Evolutionary conservation across 2,797 vertebrate genomes (phyloP).

Genomic region (Spondyliosoma cantharus): DNA sequence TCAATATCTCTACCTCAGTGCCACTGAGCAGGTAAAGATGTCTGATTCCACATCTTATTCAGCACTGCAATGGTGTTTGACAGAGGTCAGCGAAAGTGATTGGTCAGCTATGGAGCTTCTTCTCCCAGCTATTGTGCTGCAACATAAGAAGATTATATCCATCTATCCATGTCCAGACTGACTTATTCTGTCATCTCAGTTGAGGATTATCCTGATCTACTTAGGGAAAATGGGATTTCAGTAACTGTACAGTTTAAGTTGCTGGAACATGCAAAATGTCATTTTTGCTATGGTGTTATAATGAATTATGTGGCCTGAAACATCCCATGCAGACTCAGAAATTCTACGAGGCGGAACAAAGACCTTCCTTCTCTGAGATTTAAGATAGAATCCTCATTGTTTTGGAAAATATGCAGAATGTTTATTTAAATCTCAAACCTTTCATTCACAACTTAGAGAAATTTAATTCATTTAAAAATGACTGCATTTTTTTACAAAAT

Average conservation of each 20-base stretch:
- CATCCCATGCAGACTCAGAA: conserved; percentile 21
- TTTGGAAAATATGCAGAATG: background rate
- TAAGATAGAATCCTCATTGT: background rate
- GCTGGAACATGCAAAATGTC: conserved; percentile 68
- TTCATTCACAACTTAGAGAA: background rate
- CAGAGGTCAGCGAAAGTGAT: conserved; percentile 55
- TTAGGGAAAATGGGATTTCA: conserved; percentile 77
- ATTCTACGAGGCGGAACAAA: conserved; percentile 16
- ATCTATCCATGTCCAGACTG: conserved; percentile 69
- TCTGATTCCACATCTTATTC: conserved; percentile 43
- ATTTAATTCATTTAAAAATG: conserved; percentile 25
- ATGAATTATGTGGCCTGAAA: conserved; percentile 54
- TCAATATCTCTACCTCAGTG: conserved; percentile 15
- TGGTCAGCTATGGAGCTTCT: conserved; percentile 50
- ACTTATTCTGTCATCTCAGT: conserved; percentile 72
- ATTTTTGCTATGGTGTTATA: conserved; percentile 45
- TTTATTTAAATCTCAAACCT: conserved; percentile 8
- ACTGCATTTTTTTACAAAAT: conserved; percentile 16
- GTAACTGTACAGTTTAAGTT: conserved; percentile 64
- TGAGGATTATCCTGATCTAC: conserved; percentile 77
- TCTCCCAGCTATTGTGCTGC: conserved; percentile 51
- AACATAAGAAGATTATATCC: conserved; percentile 75
- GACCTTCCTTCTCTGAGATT: conserved; percentile 15
- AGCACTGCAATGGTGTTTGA: conserved; percentile 46
- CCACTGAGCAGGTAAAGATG: conserved; percentile 10